A percentile compares a stretch with the other conserved stretches of the same genome.
These are phyloP conservation scores for Madoqua kirkii DNA, from an alignment of 2,113 vertebrate species.

Conservation along the genomic window DNA sequence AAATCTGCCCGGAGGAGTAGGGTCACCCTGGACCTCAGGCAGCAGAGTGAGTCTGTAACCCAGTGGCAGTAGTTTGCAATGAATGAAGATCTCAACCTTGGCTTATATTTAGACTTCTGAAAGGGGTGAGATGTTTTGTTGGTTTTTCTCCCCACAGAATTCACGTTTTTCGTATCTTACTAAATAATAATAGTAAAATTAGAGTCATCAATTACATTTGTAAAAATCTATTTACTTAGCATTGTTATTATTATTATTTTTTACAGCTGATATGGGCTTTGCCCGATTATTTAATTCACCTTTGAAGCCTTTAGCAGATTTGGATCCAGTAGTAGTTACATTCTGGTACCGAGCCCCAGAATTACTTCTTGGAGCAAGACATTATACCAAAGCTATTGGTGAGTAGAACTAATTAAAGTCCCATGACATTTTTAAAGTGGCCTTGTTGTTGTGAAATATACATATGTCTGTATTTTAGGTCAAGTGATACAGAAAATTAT, in stretches of 20 bases:
- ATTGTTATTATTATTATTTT: conserved; percentile 60
- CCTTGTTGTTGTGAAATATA: not conserved
- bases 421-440: not conserved
- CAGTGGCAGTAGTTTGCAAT: not conserved
- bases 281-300: conserved; percentile 99
- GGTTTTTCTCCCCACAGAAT: not conserved
- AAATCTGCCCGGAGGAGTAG: not conserved
- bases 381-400: conserved; percentile 99
- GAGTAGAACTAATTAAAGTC: conserved; percentile 76
- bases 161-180: not conserved
- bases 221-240: conserved; percentile 41
- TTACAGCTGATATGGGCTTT: conserved; percentile 99
- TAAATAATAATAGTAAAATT: conserved; percentile 10
- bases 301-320: conserved; percentile 99
- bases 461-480: not conserved
- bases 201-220: not conserved
- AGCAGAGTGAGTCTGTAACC: not conserved
- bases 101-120: not conserved
- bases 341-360: conserved; percentile 99
- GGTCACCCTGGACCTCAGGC: not conserved
- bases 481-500: conserved; percentile 14
- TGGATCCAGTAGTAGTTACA: conserved; percentile 99
- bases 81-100: not conserved
- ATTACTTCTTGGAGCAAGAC: conserved; percentile 96
- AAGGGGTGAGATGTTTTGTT: not conserved